These are phyloP conservation scores for Andrena chrysosceles DNA, from an alignment of 2,888 invertebrate genomes.

Conservation along the genomic window DNA sequence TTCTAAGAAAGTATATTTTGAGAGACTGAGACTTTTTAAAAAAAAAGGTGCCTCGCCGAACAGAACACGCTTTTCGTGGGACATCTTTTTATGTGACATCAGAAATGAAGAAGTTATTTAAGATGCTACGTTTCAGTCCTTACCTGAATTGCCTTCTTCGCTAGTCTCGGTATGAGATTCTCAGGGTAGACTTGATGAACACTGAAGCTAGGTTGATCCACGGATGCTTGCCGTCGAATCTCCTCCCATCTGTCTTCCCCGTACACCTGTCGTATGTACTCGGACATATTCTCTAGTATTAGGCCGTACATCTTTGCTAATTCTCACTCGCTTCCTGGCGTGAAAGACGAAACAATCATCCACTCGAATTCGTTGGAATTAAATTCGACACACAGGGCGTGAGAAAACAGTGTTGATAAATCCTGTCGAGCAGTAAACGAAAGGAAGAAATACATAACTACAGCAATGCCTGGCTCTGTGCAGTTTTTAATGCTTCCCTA, in stretches of 20 bases:
- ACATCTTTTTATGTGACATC: neutral
- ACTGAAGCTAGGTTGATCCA: conserved; percentile 94
- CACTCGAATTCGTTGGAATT: neutral
- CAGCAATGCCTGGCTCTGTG: too few relatives aligned
- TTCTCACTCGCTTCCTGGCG: conserved; percentile 51
- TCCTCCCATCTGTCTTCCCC: conserved; percentile 98
- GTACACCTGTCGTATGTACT: conserved; percentile 96
- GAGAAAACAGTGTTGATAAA: too few relatives aligned
- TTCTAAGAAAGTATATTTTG: too few relatives aligned
- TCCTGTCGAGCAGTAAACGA: too few relatives aligned
- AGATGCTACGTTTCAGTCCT: conserved; percentile 48
- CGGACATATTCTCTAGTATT: conserved; percentile 96
- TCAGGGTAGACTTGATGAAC: conserved; percentile 98
- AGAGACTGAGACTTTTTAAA: too few relatives aligned
- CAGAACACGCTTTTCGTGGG: neutral
- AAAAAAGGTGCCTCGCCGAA: neutral
- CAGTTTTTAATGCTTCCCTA: too few relatives aligned
- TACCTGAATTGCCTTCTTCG: conserved; percentile 95
- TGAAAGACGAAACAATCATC: neutral
- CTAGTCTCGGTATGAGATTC: conserved; percentile 93
- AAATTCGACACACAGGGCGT: too few relatives aligned
- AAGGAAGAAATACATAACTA: too few relatives aligned
- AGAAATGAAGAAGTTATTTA: neutral
- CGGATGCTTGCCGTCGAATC: conserved; percentile 93
- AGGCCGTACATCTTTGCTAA: conserved; percentile 94